Base-by-base conservation (phyloP, 2,888 invertebrate species). In the Mesodorylaimus sp. region DNA sequence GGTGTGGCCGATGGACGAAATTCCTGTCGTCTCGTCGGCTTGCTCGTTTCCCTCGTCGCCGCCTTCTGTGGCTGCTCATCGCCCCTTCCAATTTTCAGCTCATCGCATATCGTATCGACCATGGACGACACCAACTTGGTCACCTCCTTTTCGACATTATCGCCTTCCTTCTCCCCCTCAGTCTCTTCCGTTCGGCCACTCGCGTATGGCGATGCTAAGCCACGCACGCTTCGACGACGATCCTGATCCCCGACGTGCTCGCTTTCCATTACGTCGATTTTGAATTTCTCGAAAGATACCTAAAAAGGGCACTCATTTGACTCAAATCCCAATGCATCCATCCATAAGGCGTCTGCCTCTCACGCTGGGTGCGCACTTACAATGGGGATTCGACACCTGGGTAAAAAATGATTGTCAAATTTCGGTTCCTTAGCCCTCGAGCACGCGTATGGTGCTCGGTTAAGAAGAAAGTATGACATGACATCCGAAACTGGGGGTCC, bases 201-300 rank as follows among this genome's bases (percentile, higher is more conserved):
- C n/a, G n/a, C n/a, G n/a, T n/a, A n/a, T n/a, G n/a, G n/a, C n/a
- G n/a, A n/a, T n/a, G n/a, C n/a, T n/a, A n/a, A n/a, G n/a, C n/a
- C n/a, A n/a, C n/a, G n/a, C n/a, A n/a, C n/a, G 19, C 19, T 27
- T 36, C 32, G 50, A 53, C 27, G 3, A 23, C 51, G 38, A 25
- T 16, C 26, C 32, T 24, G 26, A 37, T 26, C 51, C 27, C 21
- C 42, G 29, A 25, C 25, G 36, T 21, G 43, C 52, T 36, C 26
- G 16, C 32, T 32, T 16, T 41, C 37, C 37, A 27, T 21, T 21
- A 29, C 19, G 26, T 52, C 52, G 27, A 93, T 91, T 65, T 88
- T 87, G 70, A 93, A 95, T 69, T 95, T 93, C 73, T 95, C 93
- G 68, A 91, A 91, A 0, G 93, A 89, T 7, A 95, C 85, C 85